Base-by-base conservation (phyloP, 2,797 vertebrate genomes). In the Sphenopsis melanotis region DNA sequence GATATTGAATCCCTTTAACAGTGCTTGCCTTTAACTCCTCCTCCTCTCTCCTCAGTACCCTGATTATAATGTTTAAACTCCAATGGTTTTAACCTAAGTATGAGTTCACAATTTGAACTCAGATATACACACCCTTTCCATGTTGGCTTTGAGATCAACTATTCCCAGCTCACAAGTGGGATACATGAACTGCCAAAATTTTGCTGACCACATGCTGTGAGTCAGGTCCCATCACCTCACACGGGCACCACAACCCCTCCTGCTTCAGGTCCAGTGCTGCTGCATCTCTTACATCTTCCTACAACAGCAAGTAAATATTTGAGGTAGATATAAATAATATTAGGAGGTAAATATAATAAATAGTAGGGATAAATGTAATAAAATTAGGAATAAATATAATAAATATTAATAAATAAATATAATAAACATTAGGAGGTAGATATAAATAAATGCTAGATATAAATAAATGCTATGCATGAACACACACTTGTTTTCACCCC, bases 191-290 rank as follows among this genome's bases (percentile, higher is more conserved):
- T n/a, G 34, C 36, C 59, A 69, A 1, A 6, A 11, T 71, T 82
- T 47, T 2, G 10, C 50, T 12, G 18, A 19, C 52, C 1, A 5
- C 23, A 32, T 0, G 1, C 16, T 0, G 0, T 30, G 70, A 34
- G 53, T 52, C 14, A 10, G 22, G 64, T 37, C 39, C 30, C 3
- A 1, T 34, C 70, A 44, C 49, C 29, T 53, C 0, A 0, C 9
- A 7, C 9, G n/a, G 52, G 42, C 71, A 57, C 42, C 4, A 0
- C 5, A 14, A 46, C 27, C 34, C 27, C 16, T n/a, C 46, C 32
- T 70, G 34, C 63, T 36, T 15, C 5, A 17, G 14, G 10, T 30
- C 26, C 27, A 29, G 42, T 34, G 24, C 32, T 56, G 41, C 55
- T 77, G 37, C 42, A 6, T 39, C 42, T 72, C 30, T 32, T 68